Evolutionary conservation across 2,797 vertebrate species (phyloP), one percentile per base, ranked within the genome.

Genomic region (Helostoma temminkii): DNA sequence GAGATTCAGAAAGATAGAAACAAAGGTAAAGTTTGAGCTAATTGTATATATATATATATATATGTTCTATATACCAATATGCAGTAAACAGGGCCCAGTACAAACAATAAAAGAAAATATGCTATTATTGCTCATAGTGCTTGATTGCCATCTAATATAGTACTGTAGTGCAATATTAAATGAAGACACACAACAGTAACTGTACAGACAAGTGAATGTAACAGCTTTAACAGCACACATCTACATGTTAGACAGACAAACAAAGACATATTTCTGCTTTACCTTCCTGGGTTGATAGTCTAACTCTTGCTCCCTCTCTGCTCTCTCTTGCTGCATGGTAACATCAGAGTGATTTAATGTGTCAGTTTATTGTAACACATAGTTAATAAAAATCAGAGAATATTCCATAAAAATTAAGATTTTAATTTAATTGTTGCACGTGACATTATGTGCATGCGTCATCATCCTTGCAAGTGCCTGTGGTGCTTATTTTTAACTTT

Each of bases 261-360:
- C 16, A 77, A 30, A 68, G 15, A 81, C n/a, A 60, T 1, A 57
- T 15, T 50, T 71, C 22, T 41, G 9, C 32, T 71, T 90, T 92
- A 93, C 94, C 93, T 94, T 93, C 74, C 85, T 90, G 43, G 90
- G 91, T 61, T 92, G 83, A 78, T 88, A 91, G 74, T 93, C 92
- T 74, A 89, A 80, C 76, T 93, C 92, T 49, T 75, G 83, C 67
- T 93, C 92, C 74, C 87, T 87, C 59, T 91, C 93, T 76, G 84
- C 85, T 92, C 90, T 90, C 85, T 93, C 93, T 87, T 94, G 92
- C 90, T 93, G 90, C 78, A 86, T 61, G 77, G 41, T 32, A 61
- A 89, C 50, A 89, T 57, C 43, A 85, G n/a, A 84, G 78, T 64
- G 36, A 81, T 19, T 80, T 64, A 64, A 1, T 14, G 8, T 60